Conservation (phyloP, 2,888 invertebrate genomes). For the Orthonevra nobilis region DNA sequence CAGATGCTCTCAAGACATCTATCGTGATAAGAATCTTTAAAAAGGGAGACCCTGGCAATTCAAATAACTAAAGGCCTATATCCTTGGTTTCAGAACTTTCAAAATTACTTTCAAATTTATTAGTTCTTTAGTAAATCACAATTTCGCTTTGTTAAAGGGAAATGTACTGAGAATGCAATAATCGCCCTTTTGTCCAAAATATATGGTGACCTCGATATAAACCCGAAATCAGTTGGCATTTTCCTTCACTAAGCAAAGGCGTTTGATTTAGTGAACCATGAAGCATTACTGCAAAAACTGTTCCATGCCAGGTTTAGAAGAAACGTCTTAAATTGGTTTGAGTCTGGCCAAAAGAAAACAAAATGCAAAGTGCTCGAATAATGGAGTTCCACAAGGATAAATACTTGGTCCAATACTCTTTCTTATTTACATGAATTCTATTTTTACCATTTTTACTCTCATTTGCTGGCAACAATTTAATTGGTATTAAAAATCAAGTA, state of each 20-base stretch:
- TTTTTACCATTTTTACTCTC: too few species aligned
- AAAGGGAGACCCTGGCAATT: neutral
- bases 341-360: too few species aligned
- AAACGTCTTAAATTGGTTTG: too few species aligned
- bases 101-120: neutral
- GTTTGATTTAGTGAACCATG: too few species aligned
- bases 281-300: neutral
- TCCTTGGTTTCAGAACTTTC: neutral
- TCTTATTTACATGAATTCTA: too few species aligned
- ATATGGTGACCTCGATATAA: neutral
- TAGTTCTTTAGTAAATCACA: neutral
- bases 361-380: too few species aligned
- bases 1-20: neutral
- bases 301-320: too few species aligned
- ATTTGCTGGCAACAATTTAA: too few species aligned
- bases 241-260: neutral
- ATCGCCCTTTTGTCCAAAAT: neutral
- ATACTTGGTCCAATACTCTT: too few species aligned
- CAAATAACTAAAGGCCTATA: neutral
- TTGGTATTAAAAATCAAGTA: too few species aligned
- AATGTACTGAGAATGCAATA: neutral
- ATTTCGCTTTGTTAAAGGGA: neutral
- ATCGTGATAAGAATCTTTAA: neutral
- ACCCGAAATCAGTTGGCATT: neutral
- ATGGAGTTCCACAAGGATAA: too few species aligned